Evolutionary conservation across 92 coral and sea anemone genomes (phyloP).

Genomic region (Zoanthus solanderi): DNA sequence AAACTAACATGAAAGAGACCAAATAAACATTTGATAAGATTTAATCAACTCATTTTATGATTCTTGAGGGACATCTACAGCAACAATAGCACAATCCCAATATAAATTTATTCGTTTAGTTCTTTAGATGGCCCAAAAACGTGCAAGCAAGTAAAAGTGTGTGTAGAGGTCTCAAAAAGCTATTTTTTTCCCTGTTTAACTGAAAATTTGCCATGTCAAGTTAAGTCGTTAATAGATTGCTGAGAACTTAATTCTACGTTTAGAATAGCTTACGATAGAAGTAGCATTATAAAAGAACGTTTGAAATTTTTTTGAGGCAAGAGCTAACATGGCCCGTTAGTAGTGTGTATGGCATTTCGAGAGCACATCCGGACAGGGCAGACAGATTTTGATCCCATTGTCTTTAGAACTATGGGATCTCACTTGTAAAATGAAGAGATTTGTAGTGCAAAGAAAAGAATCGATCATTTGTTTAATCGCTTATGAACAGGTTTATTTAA

Average conservation of each 20-base stretch:
- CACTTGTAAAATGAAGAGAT: constrained; percentile 16
- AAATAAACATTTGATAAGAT: background rate
- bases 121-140: background rate
- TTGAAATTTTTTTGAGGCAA: no score
- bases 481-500: background rate
- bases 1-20: background rate
- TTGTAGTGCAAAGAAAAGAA: background rate
- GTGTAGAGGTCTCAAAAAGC: no score
- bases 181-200: no score
- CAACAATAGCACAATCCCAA: background rate
- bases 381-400: background rate
- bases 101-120: background rate
- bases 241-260: background rate
- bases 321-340: background rate
- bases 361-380: background rate
- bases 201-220: no score
- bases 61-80: background rate
- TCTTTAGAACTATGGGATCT: background rate
- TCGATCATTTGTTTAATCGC: constrained; percentile 5
- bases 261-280: background rate
- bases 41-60: background rate
- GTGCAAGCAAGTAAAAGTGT: no score
- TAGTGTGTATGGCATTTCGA: background rate
- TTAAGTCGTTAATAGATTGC: background rate
- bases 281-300: background rate